Conservation (phyloP, 2,797 vertebrate species). For the Trachops cirrhosus region DNA sequence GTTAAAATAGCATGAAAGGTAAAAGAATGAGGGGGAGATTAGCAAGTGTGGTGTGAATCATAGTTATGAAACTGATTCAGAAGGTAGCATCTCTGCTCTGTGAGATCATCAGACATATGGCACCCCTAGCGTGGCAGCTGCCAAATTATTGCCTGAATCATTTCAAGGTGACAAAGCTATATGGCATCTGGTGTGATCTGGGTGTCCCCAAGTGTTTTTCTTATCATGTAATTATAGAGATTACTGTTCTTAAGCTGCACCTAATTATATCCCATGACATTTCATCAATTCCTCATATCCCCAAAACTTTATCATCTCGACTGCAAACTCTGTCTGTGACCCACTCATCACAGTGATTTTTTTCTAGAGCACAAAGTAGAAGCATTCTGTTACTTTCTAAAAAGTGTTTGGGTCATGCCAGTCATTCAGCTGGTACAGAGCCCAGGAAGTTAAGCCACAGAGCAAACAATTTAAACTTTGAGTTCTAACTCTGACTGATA, state of each 20-base stretch:
- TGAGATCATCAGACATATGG: not conserved
- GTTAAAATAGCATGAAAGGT: not conserved
- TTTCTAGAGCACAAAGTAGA: not conserved
- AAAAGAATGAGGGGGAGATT: not conserved
- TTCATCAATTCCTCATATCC: not conserved
- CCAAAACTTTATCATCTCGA: not conserved
- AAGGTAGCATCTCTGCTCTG: not conserved
- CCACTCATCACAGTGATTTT: not conserved
- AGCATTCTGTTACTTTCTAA: not conserved
- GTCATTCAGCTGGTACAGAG: not conserved
- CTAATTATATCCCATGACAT: not conserved
- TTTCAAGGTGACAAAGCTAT: conserved; percentile 39
- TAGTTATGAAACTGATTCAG: not conserved
- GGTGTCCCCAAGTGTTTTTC: not conserved
- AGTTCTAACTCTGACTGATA: not conserved
- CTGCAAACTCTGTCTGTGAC: not conserved
- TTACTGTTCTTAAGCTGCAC: not conserved
- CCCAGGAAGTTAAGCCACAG: not conserved
- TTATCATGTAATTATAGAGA: not conserved
- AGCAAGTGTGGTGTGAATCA: not conserved
- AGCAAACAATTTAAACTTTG: not conserved
- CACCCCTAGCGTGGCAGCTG: not conserved
- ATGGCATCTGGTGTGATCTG: not conserved
- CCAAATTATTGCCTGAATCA: conserved; percentile 14
- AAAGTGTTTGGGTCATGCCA: not conserved